A percentile compares a stretch with the other conserved stretches of the same genome.
phyloP scores from a whole-genome alignment of 2,888 invertebrate species.

The Calameuta pallipes region DNA sequence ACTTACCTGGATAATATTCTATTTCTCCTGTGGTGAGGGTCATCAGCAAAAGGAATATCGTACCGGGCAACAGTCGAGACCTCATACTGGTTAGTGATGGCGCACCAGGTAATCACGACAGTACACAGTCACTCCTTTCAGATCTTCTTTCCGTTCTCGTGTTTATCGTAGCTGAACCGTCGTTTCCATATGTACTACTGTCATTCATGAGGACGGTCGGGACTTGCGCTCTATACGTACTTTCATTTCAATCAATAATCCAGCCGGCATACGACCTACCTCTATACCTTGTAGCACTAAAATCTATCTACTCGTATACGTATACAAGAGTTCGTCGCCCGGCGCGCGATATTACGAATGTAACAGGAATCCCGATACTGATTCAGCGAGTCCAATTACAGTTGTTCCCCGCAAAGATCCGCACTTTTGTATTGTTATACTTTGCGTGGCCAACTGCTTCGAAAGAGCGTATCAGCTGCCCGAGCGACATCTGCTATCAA shows the following conservation, averaged over 20 bases:
- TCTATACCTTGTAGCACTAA: neutral
- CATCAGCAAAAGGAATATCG: constrained; percentile 43
- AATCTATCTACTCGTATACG: neutral
- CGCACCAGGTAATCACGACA: neutral
- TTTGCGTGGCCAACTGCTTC: neutral
- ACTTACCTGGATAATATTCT: constrained; percentile 58
- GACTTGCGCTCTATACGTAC: neutral
- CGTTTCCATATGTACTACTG: constrained; percentile 2
- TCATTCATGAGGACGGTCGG: neutral
- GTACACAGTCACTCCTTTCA: neutral
- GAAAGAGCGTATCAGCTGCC: neutral
- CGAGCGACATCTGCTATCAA: neutral
- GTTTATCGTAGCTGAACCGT: neutral
- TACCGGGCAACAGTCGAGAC: constrained; percentile 42
- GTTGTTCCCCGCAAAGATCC: neutral
- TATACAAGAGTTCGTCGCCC: neutral
- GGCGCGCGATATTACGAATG: neutral
- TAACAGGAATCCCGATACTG: neutral
- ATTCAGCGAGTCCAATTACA: neutral
- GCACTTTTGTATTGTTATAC: neutral
- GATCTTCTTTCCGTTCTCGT: neutral
- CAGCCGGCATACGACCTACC: neutral
- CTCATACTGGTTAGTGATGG: constrained; percentile 42
- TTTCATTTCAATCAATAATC: neutral
- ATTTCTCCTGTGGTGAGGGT: constrained; percentile 50